phyloP scores from a whole-genome alignment of 2,113 vertebrate genomes.

The Rhinopomastus cyanomelas region DNA sequence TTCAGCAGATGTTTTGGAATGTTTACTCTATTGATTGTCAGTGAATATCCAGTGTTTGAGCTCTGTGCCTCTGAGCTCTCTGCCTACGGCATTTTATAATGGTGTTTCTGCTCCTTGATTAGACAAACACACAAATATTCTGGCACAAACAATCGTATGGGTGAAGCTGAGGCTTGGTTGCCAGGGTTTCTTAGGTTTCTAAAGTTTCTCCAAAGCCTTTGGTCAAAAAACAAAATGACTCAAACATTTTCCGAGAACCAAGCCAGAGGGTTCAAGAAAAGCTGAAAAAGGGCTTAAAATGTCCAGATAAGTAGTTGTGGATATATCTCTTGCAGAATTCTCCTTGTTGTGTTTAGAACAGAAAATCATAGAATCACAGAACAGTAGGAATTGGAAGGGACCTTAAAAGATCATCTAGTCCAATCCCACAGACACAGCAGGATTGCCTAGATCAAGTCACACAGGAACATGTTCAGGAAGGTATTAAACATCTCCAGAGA shows the following conservation, averaged over 20 bases:
- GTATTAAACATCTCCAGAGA: too few relatives aligned
- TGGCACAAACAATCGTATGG: background rate
- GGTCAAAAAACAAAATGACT: background rate
- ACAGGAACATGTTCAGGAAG: too few relatives aligned
- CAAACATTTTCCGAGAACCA: background rate
- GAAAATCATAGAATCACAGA: too few relatives aligned
- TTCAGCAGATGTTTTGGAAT: background rate
- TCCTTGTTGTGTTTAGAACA: background rate
- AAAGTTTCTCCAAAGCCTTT: background rate
- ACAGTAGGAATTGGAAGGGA: too few relatives aligned
- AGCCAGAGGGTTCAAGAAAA: background rate
- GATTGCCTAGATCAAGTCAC: too few relatives aligned
- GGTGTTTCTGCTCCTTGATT: background rate
- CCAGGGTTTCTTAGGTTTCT: background rate
- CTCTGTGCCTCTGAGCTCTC: background rate
- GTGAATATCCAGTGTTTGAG: conserved; percentile 20
- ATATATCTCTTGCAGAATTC: background rate
- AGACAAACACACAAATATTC: background rate
- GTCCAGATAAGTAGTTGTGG: background rate
- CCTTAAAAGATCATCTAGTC: too few relatives aligned
- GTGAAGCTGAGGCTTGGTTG: background rate
- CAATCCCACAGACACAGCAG: too few relatives aligned
- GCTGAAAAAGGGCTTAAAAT: background rate
- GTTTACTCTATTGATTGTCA: conserved; percentile 1
- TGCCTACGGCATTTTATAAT: conserved; percentile 3